A percentile compares a stretch with the other conserved stretches of the same genome.
Conservation (phyloP, 2,113 vertebrate genomes). For the Psittacus erithacus region DNA sequence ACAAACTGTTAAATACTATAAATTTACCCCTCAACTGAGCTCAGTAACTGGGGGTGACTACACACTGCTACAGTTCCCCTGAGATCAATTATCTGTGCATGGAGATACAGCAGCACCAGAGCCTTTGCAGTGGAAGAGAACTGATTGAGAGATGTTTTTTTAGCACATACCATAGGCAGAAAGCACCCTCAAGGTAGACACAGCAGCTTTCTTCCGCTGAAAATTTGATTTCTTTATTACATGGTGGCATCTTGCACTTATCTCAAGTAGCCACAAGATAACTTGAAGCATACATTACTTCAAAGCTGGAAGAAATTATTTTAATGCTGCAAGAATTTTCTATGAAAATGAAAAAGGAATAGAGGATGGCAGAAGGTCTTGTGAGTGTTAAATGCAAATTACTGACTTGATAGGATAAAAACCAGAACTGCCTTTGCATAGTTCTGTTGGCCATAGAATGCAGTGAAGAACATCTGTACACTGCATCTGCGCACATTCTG, state of each 20-base stretch:
- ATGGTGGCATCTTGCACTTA: not conserved
- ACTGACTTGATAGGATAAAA: not conserved
- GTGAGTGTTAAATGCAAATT: not conserved
- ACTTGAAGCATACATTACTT: not conserved
- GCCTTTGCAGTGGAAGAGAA: not conserved
- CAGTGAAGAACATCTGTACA: not conserved
- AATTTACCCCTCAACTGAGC: not conserved
- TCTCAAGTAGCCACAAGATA: not conserved
- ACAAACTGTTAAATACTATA: not conserved
- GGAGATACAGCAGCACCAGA: not conserved
- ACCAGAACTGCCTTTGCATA: not conserved
- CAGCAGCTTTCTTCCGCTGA: not conserved
- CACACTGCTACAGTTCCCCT: not conserved
- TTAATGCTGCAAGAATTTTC: not conserved
- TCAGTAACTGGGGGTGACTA: not conserved
- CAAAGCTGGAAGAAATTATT: not conserved
- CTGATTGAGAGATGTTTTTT: not conserved
- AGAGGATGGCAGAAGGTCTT: not conserved
- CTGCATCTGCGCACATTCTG: not conserved
- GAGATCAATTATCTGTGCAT: not conserved
- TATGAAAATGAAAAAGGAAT: not conserved
- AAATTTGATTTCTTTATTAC: not conserved
- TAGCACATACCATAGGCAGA: not conserved
- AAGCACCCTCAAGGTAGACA: not conserved
- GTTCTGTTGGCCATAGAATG: not conserved